Evolutionary conservation across 2,113 vertebrate species (phyloP).

Genomic region (Epinephelus moara): DNA sequence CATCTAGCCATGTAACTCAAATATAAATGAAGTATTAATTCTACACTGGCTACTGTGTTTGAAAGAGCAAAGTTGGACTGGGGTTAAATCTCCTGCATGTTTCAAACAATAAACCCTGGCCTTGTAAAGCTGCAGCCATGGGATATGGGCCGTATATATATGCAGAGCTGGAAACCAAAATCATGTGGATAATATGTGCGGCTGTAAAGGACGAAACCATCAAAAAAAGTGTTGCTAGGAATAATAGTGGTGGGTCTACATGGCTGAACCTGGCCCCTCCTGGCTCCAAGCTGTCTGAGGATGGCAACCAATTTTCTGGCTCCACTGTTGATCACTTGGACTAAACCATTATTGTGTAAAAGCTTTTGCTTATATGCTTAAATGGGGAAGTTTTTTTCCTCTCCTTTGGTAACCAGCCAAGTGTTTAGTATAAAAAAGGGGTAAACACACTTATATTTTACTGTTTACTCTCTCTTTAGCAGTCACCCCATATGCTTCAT

Average conservation of each 20-base stretch:
- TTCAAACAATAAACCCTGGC: background rate
- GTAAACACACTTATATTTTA: slow-evolving; percentile 22
- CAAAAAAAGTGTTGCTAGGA: slow-evolving; percentile 17
- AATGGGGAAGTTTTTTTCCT: background rate
- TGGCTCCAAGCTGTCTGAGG: slow-evolving; percentile 57
- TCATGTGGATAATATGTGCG: background rate
- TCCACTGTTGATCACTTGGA: background rate
- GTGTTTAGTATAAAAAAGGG: background rate
- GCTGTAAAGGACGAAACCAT: slow-evolving; percentile 1
- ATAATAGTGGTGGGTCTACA: background rate
- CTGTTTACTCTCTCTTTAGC: slow-evolving; percentile 20
- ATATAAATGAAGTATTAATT: background rate
- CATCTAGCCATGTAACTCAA: background rate
- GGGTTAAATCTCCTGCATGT: slow-evolving; percentile 1
- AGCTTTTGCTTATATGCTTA: background rate
- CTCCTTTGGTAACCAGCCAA: background rate
- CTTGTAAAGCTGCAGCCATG: background rate
- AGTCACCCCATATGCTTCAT: background rate
- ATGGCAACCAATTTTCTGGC: slow-evolving; percentile 20
- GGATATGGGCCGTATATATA: background rate
- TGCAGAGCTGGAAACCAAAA: background rate
- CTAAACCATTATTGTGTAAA: background rate
- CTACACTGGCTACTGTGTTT: slow-evolving; percentile 1
- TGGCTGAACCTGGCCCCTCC: slow-evolving; percentile 40
- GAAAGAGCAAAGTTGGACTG: background rate